Base-by-base conservation (phyloP, 2,888 invertebrate species). In the Timema cristinae region DNA sequence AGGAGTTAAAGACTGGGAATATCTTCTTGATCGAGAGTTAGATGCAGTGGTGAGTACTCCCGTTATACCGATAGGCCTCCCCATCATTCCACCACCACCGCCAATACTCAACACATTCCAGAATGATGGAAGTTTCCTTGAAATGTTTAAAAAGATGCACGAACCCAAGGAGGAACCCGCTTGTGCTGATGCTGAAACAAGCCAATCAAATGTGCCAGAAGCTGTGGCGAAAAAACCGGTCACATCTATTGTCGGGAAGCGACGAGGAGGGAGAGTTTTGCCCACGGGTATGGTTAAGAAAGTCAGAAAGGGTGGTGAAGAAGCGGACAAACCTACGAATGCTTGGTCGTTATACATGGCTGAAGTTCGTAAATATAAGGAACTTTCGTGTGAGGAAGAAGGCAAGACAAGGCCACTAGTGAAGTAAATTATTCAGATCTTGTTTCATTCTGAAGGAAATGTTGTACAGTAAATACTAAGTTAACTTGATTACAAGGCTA, bases 261-360 rank as follows among this genome's bases (percentile, higher is more conserved):
- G 95, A 77, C 87, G 94, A 72, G 94, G 94, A 68, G 94, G 94
- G 15, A 88, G 94, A 80, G 91, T 94, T 68, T 85, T 96, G 16
- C 95, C 95, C 83, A 95, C 95, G 67, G 95, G 95, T 59, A 85
- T 95, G 81, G 95, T 96, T 59, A 93, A 94, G 79, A 96, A 96
- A 81, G 88, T 89, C 67, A 91, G 91, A 80, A 86, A 87, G 47
- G 84, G 84, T 16, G 89, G 90, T 77, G 81, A 80, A 48, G 84
- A 86, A 75, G 89, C 91, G 0, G 77, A 78, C 66, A 76, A 76
- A 16, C 78, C 79, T 51, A 93, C 92, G 80, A 95, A 96, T 82
- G 94, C 95, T 13, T 96, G 96, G 96, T 92, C 95, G 0, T 87
- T 94, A 49, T 97, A 97, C 81, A 90, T 96, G 90, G 93, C 93